phyloP scores from a whole-genome alignment of 2,888 invertebrate genomes.

The Malthinus flaveolus region DNA sequence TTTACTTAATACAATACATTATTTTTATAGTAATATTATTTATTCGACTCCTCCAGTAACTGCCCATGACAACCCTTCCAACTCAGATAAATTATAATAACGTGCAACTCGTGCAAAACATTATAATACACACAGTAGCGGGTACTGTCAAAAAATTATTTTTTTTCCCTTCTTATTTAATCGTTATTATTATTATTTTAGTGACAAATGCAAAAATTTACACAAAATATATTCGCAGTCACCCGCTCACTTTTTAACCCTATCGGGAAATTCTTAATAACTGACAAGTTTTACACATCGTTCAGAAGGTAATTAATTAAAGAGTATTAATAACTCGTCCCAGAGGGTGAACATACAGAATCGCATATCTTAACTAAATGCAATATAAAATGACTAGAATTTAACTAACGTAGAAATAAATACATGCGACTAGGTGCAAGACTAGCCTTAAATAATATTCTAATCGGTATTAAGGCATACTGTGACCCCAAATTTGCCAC shows the following conservation, averaged over 20 bases:
- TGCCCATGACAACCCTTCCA: slow-evolving; percentile 31
- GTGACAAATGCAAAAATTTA: slow-evolving; percentile 38
- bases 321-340: slow-evolving; percentile 28
- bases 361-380: slow-evolving; percentile 36
- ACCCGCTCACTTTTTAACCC: slow-evolving; percentile 28
- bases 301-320: slow-evolving; percentile 5
- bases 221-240: slow-evolving; percentile 36
- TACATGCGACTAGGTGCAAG: slow-evolving; percentile 47
- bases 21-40: slow-evolving; percentile 18
- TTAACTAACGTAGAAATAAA: slow-evolving; percentile 43
- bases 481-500: slow-evolving; percentile 50
- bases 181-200: slow-evolving; percentile 9
- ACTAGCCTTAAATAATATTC: slow-evolving; percentile 49
- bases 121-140: slow-evolving; percentile 46
- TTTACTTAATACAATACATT: slow-evolving; percentile 35
- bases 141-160: slow-evolving; percentile 39
- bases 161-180: no score
- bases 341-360: slow-evolving; percentile 27
- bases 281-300: neutral
- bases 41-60: slow-evolving; percentile 24
- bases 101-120: slow-evolving; percentile 50
- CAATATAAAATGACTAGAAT: slow-evolving; percentile 45
- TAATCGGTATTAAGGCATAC: slow-evolving; percentile 51
- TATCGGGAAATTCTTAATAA: slow-evolving; percentile 8
- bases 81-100: slow-evolving; percentile 38